Base-by-base conservation (phyloP, 2,113 vertebrate genomes). In the Platysternon megacephalum region DNA sequence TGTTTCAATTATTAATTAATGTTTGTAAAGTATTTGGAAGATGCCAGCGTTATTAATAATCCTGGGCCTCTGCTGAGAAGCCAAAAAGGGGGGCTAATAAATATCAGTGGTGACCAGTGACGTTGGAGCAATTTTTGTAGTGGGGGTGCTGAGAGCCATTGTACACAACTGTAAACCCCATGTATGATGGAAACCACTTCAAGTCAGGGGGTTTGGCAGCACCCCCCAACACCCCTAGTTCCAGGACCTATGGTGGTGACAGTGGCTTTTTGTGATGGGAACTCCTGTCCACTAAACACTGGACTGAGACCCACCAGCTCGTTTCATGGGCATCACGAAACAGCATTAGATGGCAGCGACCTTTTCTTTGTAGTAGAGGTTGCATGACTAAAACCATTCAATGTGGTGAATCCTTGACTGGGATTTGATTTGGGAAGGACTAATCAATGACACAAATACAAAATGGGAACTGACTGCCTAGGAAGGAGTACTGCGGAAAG, bases 261-360 rank as follows among this genome's bases (percentile, higher is more conserved):
- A 1, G 6, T 49, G 52, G 91, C 53, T 87, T 21, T 52, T 68
- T 85, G 42, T 86, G 72, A 58, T 32, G 1, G 0, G 0, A 29
- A 11, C 0, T 0, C 12, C 35, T 48, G 79, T 76, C 48, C 0
- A 0, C 39, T 65, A 28, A 39, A 79, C 8, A 81, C 0, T 0
- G 28, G 83, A 5, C 65, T 86, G 42, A 58, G 11, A 39, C 65
- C 14, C n/a, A 10, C 35, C 35, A 68, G 65, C 35, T n/a, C 19
- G 8, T 68, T 68, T n/a, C 32, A 39, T n/a, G 29, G 81, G 35
- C 19, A 1, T 35, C 12, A 61, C 48, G 55, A 68, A 11, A 24
- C 19, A 58, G 32, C 4, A 5, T 79, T 32, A 51, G 81, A 72
- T 84, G 85, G 68, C 68, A 86, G 44, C 65, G 49, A 55, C 32